Evolutionary conservation across 2,888 invertebrate species (phyloP), one percentile per base, ranked within the genome.

Genomic region (Chrysopilus asiliformis): DNA sequence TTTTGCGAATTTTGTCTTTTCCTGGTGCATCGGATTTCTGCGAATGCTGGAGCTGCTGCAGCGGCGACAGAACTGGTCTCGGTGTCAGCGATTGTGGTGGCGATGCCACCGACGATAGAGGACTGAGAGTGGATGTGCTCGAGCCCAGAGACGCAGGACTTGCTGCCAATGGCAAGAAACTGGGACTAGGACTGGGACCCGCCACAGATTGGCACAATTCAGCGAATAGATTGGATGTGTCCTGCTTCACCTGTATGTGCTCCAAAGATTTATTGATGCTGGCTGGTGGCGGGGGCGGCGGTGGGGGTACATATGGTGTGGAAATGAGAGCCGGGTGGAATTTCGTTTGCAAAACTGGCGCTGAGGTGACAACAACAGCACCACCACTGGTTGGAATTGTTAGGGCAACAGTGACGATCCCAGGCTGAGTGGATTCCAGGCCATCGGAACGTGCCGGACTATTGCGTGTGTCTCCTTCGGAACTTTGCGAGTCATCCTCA

Each of bases 401-500:
- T 26, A 77, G 57, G 4, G 76, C 73, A n/a, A 78, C 74, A 6
- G 71, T 72, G 9, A 77, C 76, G 43, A 78, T 76, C 18, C 77
- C 76, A 3, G 69, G 67, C 38, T 70, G 67, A 2, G 71, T 68
- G 0, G 66, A 65, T 2, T 68, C 68, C 47, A 71, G 70, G 27
- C 68, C 51, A 32, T 74, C 71, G 37, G 72, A 71, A 14, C 62
- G 58, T 13, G 66, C 66, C 38, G 55, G 66, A 50, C 56, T 68
- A 52, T 65, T 64, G 42, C 64, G 57, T 14, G 71, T 70, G 43
- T 71, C 71, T 46, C 73, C 72, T 53, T 78, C 79, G 8, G 79
- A 80, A 56, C 86, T 90, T 45, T 85, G 84, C 7, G 84, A 83
- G 53, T 90, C 89, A 51, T 93, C 91, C 50, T 91, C 90, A 41